A percentile compares a stretch with the other conserved stretches of the same genome.
Conservation (phyloP, 2,797 vertebrate genomes). For the Enteromius mattozi region DNA sequence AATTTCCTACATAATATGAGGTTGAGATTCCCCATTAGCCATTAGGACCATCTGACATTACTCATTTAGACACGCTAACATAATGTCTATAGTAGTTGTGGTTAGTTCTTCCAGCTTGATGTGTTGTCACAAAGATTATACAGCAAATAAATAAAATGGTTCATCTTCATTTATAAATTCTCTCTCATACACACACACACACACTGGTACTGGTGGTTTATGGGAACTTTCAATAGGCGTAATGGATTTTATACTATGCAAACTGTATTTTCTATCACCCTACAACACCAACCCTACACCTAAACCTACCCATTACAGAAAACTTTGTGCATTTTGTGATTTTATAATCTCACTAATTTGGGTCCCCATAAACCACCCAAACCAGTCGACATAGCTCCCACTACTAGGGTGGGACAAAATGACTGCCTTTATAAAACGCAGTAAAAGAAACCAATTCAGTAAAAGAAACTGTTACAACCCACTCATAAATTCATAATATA, state of each 20-base stretch:
- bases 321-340: background rate
- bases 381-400: background rate
- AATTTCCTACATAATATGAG: background rate
- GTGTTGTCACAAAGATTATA: background rate
- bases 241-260: background rate
- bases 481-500: background rate
- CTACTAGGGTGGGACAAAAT: background rate
- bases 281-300: background rate
- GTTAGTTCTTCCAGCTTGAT: background rate
- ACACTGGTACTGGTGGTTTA: background rate
- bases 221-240: background rate
- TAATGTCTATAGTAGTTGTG: conserved; percentile 6
- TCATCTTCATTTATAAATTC: background rate
- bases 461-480: conserved; percentile 10
- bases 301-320: background rate
- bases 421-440: background rate
- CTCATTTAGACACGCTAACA: background rate
- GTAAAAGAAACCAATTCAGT: background rate
- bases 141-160: conserved; percentile 19
- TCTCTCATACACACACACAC: background rate
- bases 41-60: background rate
- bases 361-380: too few relatives aligned
- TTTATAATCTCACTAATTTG: background rate
- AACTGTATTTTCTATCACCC: background rate
- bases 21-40: background rate